Evolutionary conservation across 2,797 vertebrate genomes (phyloP), one percentile per base, ranked within the genome.

Genomic region (Oryzias sinensis): DNA sequence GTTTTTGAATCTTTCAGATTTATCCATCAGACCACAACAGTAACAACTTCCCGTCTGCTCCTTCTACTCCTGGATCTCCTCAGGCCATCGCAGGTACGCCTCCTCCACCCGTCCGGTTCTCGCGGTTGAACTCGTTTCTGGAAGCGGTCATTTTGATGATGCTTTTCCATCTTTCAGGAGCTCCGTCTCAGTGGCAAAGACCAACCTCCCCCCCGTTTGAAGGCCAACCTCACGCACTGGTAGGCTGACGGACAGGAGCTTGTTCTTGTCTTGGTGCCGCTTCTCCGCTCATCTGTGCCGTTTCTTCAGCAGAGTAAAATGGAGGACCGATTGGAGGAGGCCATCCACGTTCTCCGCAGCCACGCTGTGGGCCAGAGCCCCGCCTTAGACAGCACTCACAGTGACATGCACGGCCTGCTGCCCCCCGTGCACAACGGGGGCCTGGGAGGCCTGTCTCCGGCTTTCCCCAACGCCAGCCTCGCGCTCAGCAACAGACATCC

Each of bases 1-100:
- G 25, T 27, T 27, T 57, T 53, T 54, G 49, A 0, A 43, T 52
- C 54, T 65, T 77, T 11, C 81, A 99, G 97, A 99, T 99, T 88
- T 99, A 99, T 79, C 97, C 97, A 29, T 96, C 97, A 0, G 97
- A 99, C 86, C 97, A 97, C 88, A 96, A 95, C 81, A 96, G 95
- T 84, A 98, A 94, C 93, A 98, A 97, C 93, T 95, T 97, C 2
- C 93, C 96, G 44, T 96, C 94, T 49, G 95, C 97, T 77, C 96
- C 97, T 0, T 97, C 97, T 52, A 97, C 97, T 0, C 95, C 96
- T 65, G 96, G 96, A 63, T 99, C 97, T 60, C 97, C 97, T 40
- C 96, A 99, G 90, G 94, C 93, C 72, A 93, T 99, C 50, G 84
- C 95, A 94, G 95, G 97, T 98, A 81, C 45, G 45, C 15, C 64